phyloP scores from a whole-genome alignment of 2,797 vertebrate genomes.

The Vespertilio murinus region DNA sequence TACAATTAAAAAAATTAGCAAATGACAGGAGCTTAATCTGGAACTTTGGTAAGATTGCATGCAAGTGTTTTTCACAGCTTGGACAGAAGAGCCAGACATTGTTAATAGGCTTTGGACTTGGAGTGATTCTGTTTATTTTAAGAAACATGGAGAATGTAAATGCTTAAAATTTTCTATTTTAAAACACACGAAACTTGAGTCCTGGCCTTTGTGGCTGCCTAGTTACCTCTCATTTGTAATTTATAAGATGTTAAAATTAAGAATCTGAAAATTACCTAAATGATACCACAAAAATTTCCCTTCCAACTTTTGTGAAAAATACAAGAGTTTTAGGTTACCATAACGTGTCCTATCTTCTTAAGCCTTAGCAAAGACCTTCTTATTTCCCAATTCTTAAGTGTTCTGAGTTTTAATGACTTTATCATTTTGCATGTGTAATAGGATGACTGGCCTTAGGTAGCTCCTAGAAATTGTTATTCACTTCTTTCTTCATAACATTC shows the following conservation, averaged over 20 bases:
- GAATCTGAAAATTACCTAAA: neutral
- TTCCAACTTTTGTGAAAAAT: neutral
- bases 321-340: neutral
- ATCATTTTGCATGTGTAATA: neutral
- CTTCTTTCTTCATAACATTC: constrained; percentile 16
- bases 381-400: neutral
- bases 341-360: neutral
- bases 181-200: neutral
- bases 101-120: neutral
- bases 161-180: neutral
- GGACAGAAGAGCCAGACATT: neutral
- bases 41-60: neutral
- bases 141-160: neutral
- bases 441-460: neutral
- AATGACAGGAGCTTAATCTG: neutral
- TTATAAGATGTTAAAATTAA: neutral
- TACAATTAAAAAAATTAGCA: neutral
- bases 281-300: neutral
- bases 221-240: neutral
- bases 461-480: constrained; percentile 9
- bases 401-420: neutral
- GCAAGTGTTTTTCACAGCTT: neutral
- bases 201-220: neutral
- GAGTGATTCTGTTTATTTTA: neutral
- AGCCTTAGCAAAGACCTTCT: neutral